Conservation (phyloP, 2,888 invertebrate species). For the Meandrusa payeni region DNA sequence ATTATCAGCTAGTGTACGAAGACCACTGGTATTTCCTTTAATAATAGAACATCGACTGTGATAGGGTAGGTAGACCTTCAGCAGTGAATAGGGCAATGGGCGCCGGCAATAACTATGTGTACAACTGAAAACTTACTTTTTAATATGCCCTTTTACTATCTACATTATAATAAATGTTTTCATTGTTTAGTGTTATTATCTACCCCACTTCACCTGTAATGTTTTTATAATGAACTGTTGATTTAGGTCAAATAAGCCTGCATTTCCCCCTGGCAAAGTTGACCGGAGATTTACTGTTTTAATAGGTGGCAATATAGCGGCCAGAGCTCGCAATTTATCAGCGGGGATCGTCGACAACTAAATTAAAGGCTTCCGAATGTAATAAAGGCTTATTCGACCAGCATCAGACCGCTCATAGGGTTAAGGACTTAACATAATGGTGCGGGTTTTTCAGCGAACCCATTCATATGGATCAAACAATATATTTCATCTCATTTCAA, state of each 20-base stretch:
- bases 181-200: too few species aligned
- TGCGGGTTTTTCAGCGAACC: neutral
- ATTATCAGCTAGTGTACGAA: too few species aligned
- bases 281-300: slow-evolving; percentile 64
- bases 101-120: too few species aligned
- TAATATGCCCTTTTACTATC: too few species aligned
- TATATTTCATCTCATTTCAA: too few species aligned
- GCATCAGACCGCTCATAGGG: slow-evolving; percentile 10
- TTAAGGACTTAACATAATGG: slow-evolving; percentile 14
- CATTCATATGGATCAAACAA: neutral
- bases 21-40: too few species aligned
- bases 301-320: slow-evolving; percentile 61
- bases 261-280: slow-evolving; percentile 3
- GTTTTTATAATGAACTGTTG: slow-evolving; percentile 3
- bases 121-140: too few species aligned
- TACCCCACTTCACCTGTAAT: too few species aligned
- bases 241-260: slow-evolving; percentile 13
- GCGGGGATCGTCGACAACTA: slow-evolving; percentile 40
- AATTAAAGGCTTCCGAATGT: slow-evolving; percentile 54
- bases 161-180: too few species aligned
- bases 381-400: slow-evolving; percentile 32
- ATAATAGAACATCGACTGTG: too few species aligned
- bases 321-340: slow-evolving; percentile 53
- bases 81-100: too few species aligned
- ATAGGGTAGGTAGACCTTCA: too few species aligned